Percentiles rank a stretch among this genome's conserved stretches.
Conservation (phyloP, 2,888 invertebrate species). For the Pristionchus japonicus region DNA sequence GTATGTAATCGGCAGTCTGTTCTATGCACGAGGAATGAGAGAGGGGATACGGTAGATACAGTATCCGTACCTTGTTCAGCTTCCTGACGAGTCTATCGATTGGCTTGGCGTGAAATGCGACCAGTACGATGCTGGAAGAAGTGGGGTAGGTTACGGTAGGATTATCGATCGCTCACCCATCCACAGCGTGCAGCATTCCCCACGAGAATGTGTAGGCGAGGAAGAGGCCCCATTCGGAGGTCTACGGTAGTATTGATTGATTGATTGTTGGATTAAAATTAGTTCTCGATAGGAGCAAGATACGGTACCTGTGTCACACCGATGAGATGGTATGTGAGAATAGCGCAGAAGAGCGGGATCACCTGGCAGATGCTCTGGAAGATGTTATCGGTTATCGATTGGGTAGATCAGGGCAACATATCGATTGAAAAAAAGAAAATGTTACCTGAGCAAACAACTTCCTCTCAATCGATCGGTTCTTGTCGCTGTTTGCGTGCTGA, state of each 20-base stretch:
- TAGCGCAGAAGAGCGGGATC: constrained; percentile 36
- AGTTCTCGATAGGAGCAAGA: not conserved
- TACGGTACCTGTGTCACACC: not conserved
- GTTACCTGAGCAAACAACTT: not conserved
- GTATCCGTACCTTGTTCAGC: not conserved
- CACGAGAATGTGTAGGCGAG: constrained; percentile 26
- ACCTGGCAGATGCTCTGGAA: constrained; percentile 29
- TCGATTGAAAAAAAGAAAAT: not conserved
- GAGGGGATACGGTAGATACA: not conserved
- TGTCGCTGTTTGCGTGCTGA: not conserved
- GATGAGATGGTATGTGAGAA: constrained; percentile 29
- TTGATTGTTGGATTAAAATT: not conserved
- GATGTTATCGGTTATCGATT: not conserved
- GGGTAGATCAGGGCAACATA: no score
- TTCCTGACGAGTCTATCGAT: not conserved
- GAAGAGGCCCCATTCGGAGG: constrained; percentile 41
- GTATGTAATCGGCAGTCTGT: no score
- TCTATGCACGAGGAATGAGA: no score
- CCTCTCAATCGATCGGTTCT: not conserved
- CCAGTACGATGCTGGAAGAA: constrained; percentile 11
- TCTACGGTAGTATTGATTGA: not conserved
- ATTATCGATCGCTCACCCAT: not conserved
- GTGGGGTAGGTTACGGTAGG: not conserved
- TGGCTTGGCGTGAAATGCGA: not conserved
- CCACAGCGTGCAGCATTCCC: constrained; percentile 25